A percentile compares a stretch with the other conserved stretches of the same genome.
phyloP scores from a whole-genome alignment of 2,888 invertebrate species.

The Lepidonotus clava region DNA sequence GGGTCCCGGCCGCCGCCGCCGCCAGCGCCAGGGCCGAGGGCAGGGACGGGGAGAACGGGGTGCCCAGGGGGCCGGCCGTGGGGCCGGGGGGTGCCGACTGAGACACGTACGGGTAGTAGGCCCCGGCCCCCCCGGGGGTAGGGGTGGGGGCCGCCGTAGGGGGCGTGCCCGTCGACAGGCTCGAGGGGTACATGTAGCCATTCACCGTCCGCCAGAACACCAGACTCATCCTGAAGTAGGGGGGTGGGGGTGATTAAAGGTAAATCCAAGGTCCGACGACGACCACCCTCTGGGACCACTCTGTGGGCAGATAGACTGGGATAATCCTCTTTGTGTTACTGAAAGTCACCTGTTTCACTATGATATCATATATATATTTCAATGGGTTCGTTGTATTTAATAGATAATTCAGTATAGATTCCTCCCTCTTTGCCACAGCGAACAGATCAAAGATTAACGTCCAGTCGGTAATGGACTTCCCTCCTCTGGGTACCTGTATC shows the following conservation, averaged over 20 bases:
- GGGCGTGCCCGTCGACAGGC: background rate
- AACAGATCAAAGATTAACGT: too few species aligned
- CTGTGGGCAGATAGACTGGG: background rate
- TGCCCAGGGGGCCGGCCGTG: background rate
- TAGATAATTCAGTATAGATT: too few species aligned
- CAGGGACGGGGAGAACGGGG: background rate
- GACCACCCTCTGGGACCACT: too few species aligned
- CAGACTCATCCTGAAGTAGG: background rate
- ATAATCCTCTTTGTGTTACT: too few species aligned
- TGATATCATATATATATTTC: too few species aligned
- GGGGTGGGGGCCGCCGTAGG: background rate
- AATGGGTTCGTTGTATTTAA: too few species aligned
- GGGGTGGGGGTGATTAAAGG: background rate
- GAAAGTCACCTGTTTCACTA: too few species aligned
- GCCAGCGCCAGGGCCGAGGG: constrained; percentile 12
- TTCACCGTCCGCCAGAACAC: background rate
- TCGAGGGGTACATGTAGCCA: background rate
- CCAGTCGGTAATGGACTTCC: too few species aligned
- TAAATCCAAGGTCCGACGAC: too few species aligned
- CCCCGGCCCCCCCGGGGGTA: background rate
- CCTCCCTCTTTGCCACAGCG: too few species aligned
- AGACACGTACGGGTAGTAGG: constrained; percentile 3
- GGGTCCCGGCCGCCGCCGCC: constrained; percentile 3
- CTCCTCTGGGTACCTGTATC: too few species aligned
- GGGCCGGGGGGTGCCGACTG: background rate